Evolutionary conservation across 35 echinoderm and acorn worm species (phyloP).

Genomic region (Ophioderma brevispina): DNA sequence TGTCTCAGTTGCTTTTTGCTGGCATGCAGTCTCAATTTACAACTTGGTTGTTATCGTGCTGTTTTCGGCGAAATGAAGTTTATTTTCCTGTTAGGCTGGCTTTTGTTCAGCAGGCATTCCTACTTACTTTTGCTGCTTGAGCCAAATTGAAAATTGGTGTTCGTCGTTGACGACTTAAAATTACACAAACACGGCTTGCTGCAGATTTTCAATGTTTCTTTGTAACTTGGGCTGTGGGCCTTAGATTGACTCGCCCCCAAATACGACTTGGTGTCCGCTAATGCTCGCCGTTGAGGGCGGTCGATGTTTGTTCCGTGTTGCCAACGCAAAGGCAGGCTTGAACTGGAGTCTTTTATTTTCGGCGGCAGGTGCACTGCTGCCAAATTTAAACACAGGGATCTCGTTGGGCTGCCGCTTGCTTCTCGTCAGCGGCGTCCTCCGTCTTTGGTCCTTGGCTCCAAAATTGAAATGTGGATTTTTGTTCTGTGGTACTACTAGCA

Average conservation of each 20-base stretch:
- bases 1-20: no score
- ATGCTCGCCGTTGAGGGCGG: no score
- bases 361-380: neutral
- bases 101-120: no score
- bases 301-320: neutral
- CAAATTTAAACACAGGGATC: conserved; percentile 36
- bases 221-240: neutral
- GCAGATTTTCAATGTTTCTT: neutral
- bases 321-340: conserved; percentile 32
- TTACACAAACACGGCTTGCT: neutral
- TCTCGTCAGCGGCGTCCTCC: neutral
- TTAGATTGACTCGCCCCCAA: no score
- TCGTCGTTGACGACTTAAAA: neutral
- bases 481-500: neutral
- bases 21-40: no score
- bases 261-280: no score
- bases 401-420: neutral
- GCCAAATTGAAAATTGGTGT: neutral
- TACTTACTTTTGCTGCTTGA: no score
- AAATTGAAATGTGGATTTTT: neutral
- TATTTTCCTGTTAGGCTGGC: no score
- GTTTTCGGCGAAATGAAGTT: no score
- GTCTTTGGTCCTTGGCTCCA: neutral
- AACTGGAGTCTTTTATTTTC: neutral
- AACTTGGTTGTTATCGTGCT: no score